Base-by-base conservation (phyloP, 2,888 invertebrate genomes). In the Tricholauxania praeusta region DNA sequence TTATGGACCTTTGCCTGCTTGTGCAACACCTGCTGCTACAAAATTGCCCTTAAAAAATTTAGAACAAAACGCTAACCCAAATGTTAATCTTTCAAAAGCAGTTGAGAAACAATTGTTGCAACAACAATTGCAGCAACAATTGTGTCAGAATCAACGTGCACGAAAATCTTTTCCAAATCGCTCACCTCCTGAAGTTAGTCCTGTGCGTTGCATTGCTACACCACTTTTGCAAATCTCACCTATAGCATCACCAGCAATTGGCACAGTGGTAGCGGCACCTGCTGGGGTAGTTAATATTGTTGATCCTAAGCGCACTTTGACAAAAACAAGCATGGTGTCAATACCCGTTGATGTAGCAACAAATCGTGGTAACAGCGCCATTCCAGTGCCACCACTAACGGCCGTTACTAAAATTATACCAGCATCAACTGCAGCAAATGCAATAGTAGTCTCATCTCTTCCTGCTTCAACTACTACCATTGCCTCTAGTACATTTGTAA, bases 111-210 rank as follows among this genome's bases (percentile, higher is more conserved):
- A 14, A 49, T 77, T 74, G 7, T 74, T 62, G 15, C 17, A 69
- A 28, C 77, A 68, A 15, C 76, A 51, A 48, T 57, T 14, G 39
- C 76, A 71, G 57, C 55, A 39, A 19, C 53, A 72, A 17, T 17
- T 49, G 51, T 39, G 19, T 12, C 71, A 71, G 15, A 74, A 53
- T 47, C 82, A 78, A 53, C 79, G 76, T 51, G 88, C 88, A 1
- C 83, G 85, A 10, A 89, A 88, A 80, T 83, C 87, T 3, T 87
- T 88, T 75, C 84, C 86, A 12, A 80, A 80, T 72, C 76, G 76
- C 15, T 75, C 74, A 28, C 78, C 77, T 15, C 68, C 77, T 0
- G 71, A 72, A n/a, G 71, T 75, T 14, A 74, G 74, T 52, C 62
- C 75, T 53, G 65, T 52, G 17, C 69, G 74, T 52, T 51, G 62